These are phyloP conservation scores for Phalloptychus januarius DNA, from an alignment of 2,797 vertebrate species.

Conservation along the genomic window DNA sequence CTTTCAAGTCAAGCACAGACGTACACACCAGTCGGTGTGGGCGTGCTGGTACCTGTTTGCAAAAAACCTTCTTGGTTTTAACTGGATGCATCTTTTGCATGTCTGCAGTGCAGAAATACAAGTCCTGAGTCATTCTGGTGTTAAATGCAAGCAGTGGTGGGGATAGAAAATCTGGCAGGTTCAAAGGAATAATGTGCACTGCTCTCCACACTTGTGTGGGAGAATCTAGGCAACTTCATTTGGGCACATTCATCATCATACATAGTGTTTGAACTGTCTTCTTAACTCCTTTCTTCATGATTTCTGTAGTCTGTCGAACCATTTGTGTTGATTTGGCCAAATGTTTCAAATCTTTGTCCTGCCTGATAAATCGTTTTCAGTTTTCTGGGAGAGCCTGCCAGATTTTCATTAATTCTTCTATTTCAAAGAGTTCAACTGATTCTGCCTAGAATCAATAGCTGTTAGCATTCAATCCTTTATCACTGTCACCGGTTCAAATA, in stretches of 20 bases:
- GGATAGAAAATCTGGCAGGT: not conserved
- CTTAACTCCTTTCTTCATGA: not conserved
- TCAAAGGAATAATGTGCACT: not conserved
- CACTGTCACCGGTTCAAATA: not conserved
- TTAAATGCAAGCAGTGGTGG: not conserved
- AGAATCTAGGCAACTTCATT: not conserved
- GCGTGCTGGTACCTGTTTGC: conserved; percentile 64
- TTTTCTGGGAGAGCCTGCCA: not conserved
- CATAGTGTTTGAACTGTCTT: not conserved
- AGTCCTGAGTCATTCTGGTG: conserved; percentile 9
- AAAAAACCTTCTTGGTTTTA: conserved; percentile 53
- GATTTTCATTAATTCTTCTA: not conserved
- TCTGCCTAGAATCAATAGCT: no score
- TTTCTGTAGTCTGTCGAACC: not conserved
- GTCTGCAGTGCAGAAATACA: conserved; percentile 33
- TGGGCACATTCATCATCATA: not conserved
- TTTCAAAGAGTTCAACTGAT: no score
- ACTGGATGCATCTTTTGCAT: conserved; percentile 30
- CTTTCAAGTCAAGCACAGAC: conserved; percentile 46
- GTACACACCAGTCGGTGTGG: conserved; percentile 37
- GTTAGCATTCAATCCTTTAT: not conserved
- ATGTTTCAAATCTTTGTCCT: not conserved
- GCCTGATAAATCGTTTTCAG: not conserved
- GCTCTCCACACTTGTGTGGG: not conserved
- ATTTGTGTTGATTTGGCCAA: not conserved